Evolutionary conservation across 1,140 invertebrate genomes (phyloP).

Genomic region (Ctenoplectra terminalis): DNA sequence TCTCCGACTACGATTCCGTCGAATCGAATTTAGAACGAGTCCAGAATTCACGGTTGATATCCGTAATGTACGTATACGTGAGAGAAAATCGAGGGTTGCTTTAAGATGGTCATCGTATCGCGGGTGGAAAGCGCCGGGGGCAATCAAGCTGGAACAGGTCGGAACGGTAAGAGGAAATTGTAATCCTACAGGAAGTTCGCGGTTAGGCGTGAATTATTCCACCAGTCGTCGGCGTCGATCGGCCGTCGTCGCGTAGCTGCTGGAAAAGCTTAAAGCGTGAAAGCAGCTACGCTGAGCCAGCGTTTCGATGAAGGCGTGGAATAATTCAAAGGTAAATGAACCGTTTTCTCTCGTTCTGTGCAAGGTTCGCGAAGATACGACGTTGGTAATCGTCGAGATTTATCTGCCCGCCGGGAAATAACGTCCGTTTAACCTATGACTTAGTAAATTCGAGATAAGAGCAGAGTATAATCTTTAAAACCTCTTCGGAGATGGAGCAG

Average conservation of each 20-base stretch:
- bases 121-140: not conserved
- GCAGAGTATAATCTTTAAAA: too few relatives aligned
- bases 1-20: not conserved
- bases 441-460: conserved; percentile 15
- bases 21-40: not conserved
- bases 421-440: not conserved
- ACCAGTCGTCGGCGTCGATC: not conserved
- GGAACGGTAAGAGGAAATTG: conserved; percentile 20
- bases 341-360: not conserved
- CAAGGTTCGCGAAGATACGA: not conserved
- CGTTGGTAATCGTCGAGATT: conserved; percentile 2
- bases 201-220: conserved; percentile 42
- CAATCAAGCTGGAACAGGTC: conserved; percentile 20
- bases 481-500: not conserved
- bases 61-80: not conserved
- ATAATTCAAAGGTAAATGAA: conserved; percentile 38
- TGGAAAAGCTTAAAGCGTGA: conserved; percentile 24
- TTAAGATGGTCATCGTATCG: not conserved
- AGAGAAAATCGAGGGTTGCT: not conserved
- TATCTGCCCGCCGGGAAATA: not conserved
- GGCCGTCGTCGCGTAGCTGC: conserved; percentile 2
- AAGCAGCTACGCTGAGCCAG: conserved; percentile 22
- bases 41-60: not conserved
- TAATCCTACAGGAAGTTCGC: conserved; percentile 43
- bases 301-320: conserved; percentile 16